A percentile compares a stretch with the other conserved stretches of the same genome.
These are phyloP conservation scores for Synergus itoensis DNA, from an alignment of 2,888 invertebrate genomes.

Conservation along the genomic window DNA sequence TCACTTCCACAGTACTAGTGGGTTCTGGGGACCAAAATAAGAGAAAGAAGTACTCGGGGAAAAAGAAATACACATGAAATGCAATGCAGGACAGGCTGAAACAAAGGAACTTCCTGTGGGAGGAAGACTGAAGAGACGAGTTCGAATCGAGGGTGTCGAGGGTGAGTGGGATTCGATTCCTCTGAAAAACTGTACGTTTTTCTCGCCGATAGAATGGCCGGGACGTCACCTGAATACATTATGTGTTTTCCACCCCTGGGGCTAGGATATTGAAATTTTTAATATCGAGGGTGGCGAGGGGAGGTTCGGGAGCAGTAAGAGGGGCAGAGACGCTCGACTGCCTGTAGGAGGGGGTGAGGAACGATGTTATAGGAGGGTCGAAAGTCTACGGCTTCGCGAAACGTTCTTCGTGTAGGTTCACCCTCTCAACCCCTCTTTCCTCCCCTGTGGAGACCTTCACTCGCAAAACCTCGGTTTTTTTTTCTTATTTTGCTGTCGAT, in stretches of 20 bases:
- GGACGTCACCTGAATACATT: constrained; percentile 78
- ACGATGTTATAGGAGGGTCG: constrained; percentile 66
- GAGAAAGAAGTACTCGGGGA: constrained; percentile 43
- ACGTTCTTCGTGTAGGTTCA: constrained; percentile 69
- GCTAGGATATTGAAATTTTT: constrained; percentile 78
- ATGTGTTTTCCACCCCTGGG: constrained; percentile 78
- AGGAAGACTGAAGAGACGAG: constrained; percentile 48
- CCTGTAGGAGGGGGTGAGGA: constrained; percentile 53
- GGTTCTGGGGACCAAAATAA: constrained; percentile 13
- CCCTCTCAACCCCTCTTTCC: constrained; percentile 58
- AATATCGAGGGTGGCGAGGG: constrained; percentile 75
- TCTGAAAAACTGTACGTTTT: constrained; percentile 78
- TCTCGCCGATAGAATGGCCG: constrained; percentile 78
- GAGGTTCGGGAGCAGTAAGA: constrained; percentile 53
- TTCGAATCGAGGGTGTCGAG: constrained; percentile 59
- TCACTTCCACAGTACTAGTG: background rate
- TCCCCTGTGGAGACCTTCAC: constrained; percentile 8
- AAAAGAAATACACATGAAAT: constrained; percentile 41
- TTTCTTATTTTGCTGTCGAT: constrained; percentile 42
- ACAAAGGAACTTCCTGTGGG: constrained; percentile 66
- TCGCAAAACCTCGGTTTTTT: constrained; percentile 48
- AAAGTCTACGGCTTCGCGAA: constrained; percentile 73
- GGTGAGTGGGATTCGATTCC: constrained; percentile 75
- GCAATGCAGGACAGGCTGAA: constrained; percentile 63
- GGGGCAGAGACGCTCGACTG: constrained; percentile 57